Conservation (phyloP, 2,888 invertebrate species). For the Harmothoe impar region DNA sequence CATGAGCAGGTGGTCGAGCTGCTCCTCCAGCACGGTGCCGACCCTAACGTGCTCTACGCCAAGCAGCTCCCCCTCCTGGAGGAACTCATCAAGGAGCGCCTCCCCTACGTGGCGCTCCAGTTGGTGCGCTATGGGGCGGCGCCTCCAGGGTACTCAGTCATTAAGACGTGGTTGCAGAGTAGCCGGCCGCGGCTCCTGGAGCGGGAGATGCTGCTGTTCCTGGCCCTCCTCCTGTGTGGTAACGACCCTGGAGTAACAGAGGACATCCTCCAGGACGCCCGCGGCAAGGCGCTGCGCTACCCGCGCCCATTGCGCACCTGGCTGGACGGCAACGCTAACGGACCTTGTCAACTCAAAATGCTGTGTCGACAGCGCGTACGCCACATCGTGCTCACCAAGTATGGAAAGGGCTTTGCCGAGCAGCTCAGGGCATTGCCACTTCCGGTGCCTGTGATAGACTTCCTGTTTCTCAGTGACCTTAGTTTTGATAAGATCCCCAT, state of each 20-base stretch:
- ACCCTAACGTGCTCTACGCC: slow-evolving; percentile 36
- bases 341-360: not conserved
- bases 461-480: slow-evolving; percentile 17
- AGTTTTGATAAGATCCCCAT: not conserved
- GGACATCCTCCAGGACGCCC: not conserved
- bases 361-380: not conserved
- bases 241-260: not conserved
- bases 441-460: slow-evolving; percentile 23
- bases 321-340: not conserved
- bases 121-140: slow-evolving; percentile 20
- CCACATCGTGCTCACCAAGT: not conserved
- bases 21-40: slow-evolving; percentile 1
- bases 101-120: slow-evolving; percentile 40
- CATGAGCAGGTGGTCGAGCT: slow-evolving; percentile 29
- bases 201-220: slow-evolving; percentile 36
- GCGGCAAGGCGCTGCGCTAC: not conserved
- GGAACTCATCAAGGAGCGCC: not conserved
- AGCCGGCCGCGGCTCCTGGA: not conserved
- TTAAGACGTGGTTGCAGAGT: not conserved
- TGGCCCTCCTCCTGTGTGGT: not conserved
- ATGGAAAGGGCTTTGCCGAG: not conserved
- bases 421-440: not conserved
- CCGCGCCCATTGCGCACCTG: not conserved
- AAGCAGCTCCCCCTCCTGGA: not conserved
- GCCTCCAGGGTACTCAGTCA: not conserved